Conservation (phyloP, 2,888 invertebrate genomes). For the Microplitis deprimator region DNA sequence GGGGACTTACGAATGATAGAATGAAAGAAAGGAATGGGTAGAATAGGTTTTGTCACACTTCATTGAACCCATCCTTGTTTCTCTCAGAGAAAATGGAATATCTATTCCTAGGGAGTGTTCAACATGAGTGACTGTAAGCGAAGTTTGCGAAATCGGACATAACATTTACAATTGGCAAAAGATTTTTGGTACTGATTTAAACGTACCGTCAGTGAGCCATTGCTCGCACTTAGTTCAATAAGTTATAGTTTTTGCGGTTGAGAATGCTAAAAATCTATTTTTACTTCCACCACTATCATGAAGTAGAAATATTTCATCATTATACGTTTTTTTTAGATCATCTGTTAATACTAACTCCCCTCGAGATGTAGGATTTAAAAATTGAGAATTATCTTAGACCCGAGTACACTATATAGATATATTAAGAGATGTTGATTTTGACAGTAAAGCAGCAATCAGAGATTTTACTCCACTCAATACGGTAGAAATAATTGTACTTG, state of each 20-base stretch:
- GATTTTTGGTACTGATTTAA: neutral
- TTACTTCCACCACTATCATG: neutral
- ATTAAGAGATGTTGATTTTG: neutral
- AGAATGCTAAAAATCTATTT: neutral
- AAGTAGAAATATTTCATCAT: neutral
- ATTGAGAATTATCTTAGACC: neutral
- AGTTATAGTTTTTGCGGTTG: neutral
- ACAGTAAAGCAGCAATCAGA: neutral
- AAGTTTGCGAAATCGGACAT: no score
- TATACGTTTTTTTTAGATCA: neutral
- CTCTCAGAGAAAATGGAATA: no score
- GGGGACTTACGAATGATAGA: no score
- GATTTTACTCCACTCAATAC: neutral
- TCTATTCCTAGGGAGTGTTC: no score
- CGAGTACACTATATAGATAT: neutral
- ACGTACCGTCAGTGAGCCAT: conserved; percentile 15
- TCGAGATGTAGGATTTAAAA: neutral
- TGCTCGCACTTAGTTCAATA: neutral
- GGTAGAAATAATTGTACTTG: neutral
- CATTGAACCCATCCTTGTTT: no score
- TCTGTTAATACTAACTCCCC: neutral
- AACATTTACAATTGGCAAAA: neutral
- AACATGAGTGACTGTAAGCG: no score
- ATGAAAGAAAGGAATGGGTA: no score
- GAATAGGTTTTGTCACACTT: no score